phyloP scores from a whole-genome alignment of 2,888 invertebrate species.

The Baronia brevicornis region DNA sequence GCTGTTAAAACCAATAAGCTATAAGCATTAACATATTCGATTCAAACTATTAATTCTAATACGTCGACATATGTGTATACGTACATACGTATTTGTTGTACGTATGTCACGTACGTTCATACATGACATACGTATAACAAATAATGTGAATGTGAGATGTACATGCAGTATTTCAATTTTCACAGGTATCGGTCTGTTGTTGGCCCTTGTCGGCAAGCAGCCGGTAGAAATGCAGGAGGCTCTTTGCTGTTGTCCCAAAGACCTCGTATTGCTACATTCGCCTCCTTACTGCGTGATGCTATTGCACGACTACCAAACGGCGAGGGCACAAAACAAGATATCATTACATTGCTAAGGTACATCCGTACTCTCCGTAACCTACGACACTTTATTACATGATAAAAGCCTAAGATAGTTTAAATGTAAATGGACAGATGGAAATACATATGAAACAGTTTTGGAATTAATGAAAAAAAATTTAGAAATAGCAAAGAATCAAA shows the following conservation, averaged over 20 bases:
- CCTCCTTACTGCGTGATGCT: slow-evolving; percentile 94
- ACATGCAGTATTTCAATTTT: no score
- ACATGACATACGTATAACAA: background rate
- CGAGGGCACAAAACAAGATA: slow-evolving; percentile 93
- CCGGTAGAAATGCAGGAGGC: slow-evolving; percentile 83
- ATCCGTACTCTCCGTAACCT: slow-evolving; percentile 12
- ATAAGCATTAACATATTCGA: no score
- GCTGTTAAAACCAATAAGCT: no score
- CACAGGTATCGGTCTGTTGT: slow-evolving; percentile 53
- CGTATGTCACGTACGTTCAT: background rate
- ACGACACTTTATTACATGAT: no score
- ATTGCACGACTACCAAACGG: slow-evolving; percentile 95
- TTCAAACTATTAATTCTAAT: no score
- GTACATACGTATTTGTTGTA: slow-evolving; percentile 50
- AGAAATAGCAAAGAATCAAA: no score
- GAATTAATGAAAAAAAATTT: no score
- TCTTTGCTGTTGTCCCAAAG: slow-evolving; percentile 86
- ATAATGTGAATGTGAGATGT: no score
- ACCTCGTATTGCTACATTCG: slow-evolving; percentile 92
- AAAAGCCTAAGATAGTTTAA: no score
- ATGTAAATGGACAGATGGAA: no score
- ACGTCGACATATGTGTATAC: no score
- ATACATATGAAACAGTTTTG: no score
- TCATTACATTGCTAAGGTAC: slow-evolving; percentile 86
- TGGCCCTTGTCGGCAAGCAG: slow-evolving; percentile 67